phyloP scores from a whole-genome alignment of 2,888 invertebrate species.

The Germaria angustata region DNA sequence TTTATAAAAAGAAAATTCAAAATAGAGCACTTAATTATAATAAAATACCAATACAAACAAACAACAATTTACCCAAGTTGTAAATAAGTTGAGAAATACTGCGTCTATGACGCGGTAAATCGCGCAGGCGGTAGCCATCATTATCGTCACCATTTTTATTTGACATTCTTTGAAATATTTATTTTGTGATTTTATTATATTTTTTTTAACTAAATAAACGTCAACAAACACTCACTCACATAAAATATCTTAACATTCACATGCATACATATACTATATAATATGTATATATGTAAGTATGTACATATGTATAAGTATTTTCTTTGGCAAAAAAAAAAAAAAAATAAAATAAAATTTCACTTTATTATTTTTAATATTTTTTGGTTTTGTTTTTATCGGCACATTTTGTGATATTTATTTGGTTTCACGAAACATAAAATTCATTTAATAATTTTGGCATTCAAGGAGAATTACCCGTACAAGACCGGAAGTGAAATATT shows the following conservation, averaged over 20 bases:
- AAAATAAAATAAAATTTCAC: conserved; percentile 15
- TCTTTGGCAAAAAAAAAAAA: background rate
- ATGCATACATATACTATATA: too few species aligned
- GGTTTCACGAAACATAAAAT: too few species aligned
- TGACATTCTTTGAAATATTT: conserved; percentile 30
- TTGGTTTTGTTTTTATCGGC: too few species aligned
- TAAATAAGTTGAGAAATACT: conserved; percentile 80
- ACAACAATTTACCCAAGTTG: conserved; percentile 75
- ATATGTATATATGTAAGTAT: too few species aligned
- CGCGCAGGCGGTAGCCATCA: conserved; percentile 66
- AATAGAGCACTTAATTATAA: background rate
- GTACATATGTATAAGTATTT: too few species aligned
- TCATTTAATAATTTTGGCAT: too few species aligned
- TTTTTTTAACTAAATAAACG: background rate
- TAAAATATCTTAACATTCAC: background rate
- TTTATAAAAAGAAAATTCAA: background rate
- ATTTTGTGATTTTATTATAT: too few species aligned
- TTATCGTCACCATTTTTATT: conserved; percentile 36
- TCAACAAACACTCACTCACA: background rate
- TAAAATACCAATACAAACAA: background rate
- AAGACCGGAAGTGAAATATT: too few species aligned
- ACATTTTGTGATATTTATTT: too few species aligned
- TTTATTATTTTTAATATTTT: too few species aligned
- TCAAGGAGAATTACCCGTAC: too few species aligned
- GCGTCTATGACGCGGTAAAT: conserved; percentile 78